Evolutionary conservation across 2,888 invertebrate genomes (phyloP).

Genomic region (Chesias legatella): DNA sequence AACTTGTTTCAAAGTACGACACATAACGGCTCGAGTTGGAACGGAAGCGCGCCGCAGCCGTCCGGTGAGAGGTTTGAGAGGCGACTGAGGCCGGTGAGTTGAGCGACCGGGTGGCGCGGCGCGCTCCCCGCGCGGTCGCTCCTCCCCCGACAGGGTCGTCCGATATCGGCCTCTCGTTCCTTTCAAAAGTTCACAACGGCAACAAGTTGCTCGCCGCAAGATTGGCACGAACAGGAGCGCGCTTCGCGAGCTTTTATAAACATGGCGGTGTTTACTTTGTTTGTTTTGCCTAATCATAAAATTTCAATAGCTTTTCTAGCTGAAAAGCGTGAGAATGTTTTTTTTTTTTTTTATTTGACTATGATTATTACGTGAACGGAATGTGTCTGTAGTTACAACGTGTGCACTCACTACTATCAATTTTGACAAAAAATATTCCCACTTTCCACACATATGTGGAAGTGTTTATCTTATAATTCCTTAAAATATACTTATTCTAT

Average conservation of each 20-base stretch:
- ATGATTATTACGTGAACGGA: slow-evolving; percentile 2
- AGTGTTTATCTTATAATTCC: too few species aligned
- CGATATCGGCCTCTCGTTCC: slow-evolving; percentile 57
- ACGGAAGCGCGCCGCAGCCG: slow-evolving; percentile 42
- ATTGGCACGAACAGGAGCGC: slow-evolving; percentile 80
- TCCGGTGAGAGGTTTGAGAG: slow-evolving; percentile 52
- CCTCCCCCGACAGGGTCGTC: slow-evolving; percentile 69
- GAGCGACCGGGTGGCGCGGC: slow-evolving; percentile 66
- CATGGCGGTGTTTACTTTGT: slow-evolving; percentile 75
- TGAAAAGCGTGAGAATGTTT: slow-evolving; percentile 51
- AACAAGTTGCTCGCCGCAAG: slow-evolving; percentile 77
- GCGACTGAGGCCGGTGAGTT: slow-evolving; percentile 67
- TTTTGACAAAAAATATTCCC: too few species aligned
- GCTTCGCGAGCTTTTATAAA: slow-evolving; percentile 78
- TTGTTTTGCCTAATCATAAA: slow-evolving; percentile 76
- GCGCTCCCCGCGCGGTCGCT: slow-evolving; percentile 69
- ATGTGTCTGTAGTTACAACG: background rate
- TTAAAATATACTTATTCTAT: too few species aligned
- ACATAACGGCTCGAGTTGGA: slow-evolving; percentile 69
- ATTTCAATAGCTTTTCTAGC: slow-evolving; percentile 60
- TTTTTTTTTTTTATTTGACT: slow-evolving; percentile 14
- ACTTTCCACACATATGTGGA: too few species aligned
- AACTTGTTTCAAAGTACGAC: slow-evolving; percentile 77
- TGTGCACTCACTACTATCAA: too few species aligned
- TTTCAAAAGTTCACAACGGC: slow-evolving; percentile 73